Evolutionary conservation across 2,113 vertebrate genomes (phyloP), one percentile per base, ranked within the genome.

Genomic region (Cathartes aura): DNA sequence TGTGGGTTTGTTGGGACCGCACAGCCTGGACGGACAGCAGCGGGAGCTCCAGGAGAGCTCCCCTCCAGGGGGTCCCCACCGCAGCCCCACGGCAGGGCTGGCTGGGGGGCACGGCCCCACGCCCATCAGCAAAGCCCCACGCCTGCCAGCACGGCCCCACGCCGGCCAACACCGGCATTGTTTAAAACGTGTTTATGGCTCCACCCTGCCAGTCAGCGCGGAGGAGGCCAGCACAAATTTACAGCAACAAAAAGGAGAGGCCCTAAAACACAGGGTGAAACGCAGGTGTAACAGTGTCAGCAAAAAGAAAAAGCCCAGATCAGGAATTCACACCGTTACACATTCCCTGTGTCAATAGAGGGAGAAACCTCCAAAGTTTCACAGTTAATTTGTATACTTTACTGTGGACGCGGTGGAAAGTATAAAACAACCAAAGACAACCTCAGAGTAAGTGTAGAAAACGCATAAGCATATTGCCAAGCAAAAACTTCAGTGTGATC

Each of bases 81-180:
- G 6, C 42, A 22, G 73, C 55, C 73, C 34, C 19, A 3, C 5
- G 3, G 55, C 32, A 21, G 32, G 42, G 72, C 53, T 26, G 71
- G 42, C 40, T 7, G 8, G 11, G 58, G 68, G 68, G 19, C 48
- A 71, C 19, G 13, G 67, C n/a, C 18, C 67, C 47, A 21, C 6
- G 34, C 47, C 26, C 9, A 0, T 6, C 18, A 1, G 62, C 38
- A 30, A 8, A 60, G 15, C 58, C 22, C 22, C 10, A 7, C 16
- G 53, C n/a, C 59, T 6, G n/a, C n/a, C n/a, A 5, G 19, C 43
- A 32, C 4, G 2, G 59, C 59, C 30, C 18, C 32, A 0, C 4
- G 1, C 62, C 34, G 6, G 63, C 26, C 52, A 6, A 24, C 18
- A 24, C 18, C 10, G 3, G 8, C 14, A 6, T 24, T 6, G 30